Evolutionary conservation across 2,888 invertebrate species (phyloP).

Genomic region (Schrankia costaestrigalis): DNA sequence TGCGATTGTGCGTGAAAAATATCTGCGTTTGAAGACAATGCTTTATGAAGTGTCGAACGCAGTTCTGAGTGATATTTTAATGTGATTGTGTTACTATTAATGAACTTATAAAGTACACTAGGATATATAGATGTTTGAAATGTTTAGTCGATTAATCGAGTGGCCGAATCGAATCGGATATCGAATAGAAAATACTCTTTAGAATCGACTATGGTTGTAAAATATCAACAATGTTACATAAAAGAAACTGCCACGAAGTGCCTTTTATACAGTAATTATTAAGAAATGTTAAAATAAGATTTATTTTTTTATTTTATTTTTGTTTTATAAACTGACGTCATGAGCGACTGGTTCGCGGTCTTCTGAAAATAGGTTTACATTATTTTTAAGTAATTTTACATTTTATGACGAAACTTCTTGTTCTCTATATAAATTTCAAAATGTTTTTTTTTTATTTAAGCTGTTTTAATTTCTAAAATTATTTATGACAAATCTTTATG

Average conservation of each 20-base stretch:
- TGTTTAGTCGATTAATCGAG: conserved; percentile 30
- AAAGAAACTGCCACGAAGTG: conserved; percentile 78
- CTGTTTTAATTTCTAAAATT: conserved; percentile 63
- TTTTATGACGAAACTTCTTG: conserved; percentile 28
- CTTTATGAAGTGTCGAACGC: conserved; percentile 57
- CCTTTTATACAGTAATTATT: conserved; percentile 68
- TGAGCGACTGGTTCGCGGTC: conserved; percentile 71
- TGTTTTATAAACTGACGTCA: conserved; percentile 34
- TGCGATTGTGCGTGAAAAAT: conserved; percentile 53
- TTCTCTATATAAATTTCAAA: conserved; percentile 30
- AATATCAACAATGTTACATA: conserved; percentile 48
- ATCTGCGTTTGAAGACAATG: conserved; percentile 66
- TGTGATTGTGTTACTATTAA: conserved; percentile 75
- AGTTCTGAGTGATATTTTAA: conserved; percentile 74
- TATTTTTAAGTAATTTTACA: conserved; percentile 35
- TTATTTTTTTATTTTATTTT: conserved; percentile 37
- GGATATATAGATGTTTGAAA: conserved; percentile 51
- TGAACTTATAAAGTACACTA: conserved; percentile 72
- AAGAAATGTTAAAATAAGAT: conserved; percentile 42
- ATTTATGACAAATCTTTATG: conserved; percentile 71
- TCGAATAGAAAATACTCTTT: conserved; percentile 63
- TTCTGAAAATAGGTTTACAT: conserved; percentile 49
- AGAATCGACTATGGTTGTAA: conserved; percentile 64
- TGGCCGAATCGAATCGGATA: conserved; percentile 35
- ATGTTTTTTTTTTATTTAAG: conserved; percentile 57